Base-by-base conservation (phyloP, 2,797 vertebrate genomes). In the Rhyacichthys aspro region DNA sequence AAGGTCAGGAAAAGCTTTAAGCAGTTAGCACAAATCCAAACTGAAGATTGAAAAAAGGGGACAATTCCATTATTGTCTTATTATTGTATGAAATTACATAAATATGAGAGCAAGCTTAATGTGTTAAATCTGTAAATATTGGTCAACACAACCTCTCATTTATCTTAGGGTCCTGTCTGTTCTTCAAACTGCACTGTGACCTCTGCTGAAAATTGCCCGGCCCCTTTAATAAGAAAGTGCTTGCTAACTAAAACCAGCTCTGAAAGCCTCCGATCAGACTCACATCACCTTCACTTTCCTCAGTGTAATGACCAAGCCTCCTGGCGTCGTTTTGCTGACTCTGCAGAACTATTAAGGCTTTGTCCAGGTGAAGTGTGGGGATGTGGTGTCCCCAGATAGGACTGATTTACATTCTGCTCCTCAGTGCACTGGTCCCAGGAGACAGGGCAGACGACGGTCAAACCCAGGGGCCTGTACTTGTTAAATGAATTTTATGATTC, bases 401-500 rank as follows among this genome's bases (percentile, higher is more conserved):
- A 28, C 16, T 50, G 33, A 50, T 52, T 37, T 52, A 16, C 11
- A 16, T 50, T 15, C 34, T 8, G 34, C 16, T 34, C 11, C 48
- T 37, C 42, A 23, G 15, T 14, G 48, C 33, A 5, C 34, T 10
- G 11, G 34, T 38, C 48, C 16, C 47, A 10, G 14, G 32, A n/a
- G 45, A 15, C 45, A 9, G 45, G 3, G 32, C 28, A 11, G 46
- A 28, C 47, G 36, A 33, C 33, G 47, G 47, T 50, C 15, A 36
- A 11, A 37, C 32, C n/a, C n/a, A 34, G 14, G 12, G 32, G 33
- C 9, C 9, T 11, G 32, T 10, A 32, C 47, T 49, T 36, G 32
- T 50, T 36, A 12, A 50, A 36, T 17, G n/a, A 50, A n/a, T 33
- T 49, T 34, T 9, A 49, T 34, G 47, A 34, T 50, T 12, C 32